Evolutionary conservation across 2,797 vertebrate genomes (phyloP), one percentile per base, ranked within the genome.

Genomic region (Clarias pachynema): DNA sequence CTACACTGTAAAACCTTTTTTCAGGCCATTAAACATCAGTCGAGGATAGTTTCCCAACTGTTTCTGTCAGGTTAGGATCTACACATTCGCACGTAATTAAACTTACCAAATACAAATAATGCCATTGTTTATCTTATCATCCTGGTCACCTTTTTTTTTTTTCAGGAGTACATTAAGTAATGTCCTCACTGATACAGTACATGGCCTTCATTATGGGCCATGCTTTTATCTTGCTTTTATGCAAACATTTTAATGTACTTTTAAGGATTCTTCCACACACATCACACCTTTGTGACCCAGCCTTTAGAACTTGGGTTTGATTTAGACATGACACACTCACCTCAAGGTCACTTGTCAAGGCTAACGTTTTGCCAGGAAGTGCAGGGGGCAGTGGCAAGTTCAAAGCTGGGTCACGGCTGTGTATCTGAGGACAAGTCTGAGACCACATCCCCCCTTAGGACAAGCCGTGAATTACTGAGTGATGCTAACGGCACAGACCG

Each of bases 391-490:
- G 79, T n/a, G 62, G 34, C 53, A 26, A 69, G 89, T 87, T 91
- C 87, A 91, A 89, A 89, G 84, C 26, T 40, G 86, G 90, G 89
- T 91, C 34, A 29, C 72, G 84, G 87, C 88, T 85, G 69, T 22
- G 34, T 79, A 69, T 72, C 57, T 84, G 81, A 89, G 78, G 77
- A 84, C 82, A 86, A 73, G 29, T 20, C 20, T 68, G 81, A 79
- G 83, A 60, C 88, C 69, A 56, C 40, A 4, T 37, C 84, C 84
- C 83, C 81, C 70, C 82, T 80, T 68, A 83, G 81, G 82, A 85
- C 49, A 60, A 82, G 84, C 85, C 84, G 82, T 89, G 89, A 90
- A 92, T 92, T 89, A 91, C 89, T 88, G 85, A 91, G 89, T 60
- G 70, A 79, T 59, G 80, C 84, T 84, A 85, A 86, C 86, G 75